A percentile compares a stretch with the other conserved stretches of the same genome.
Evolutionary conservation across 2,113 vertebrate species (phyloP).

Genomic region (Tor tambroides): DNA sequence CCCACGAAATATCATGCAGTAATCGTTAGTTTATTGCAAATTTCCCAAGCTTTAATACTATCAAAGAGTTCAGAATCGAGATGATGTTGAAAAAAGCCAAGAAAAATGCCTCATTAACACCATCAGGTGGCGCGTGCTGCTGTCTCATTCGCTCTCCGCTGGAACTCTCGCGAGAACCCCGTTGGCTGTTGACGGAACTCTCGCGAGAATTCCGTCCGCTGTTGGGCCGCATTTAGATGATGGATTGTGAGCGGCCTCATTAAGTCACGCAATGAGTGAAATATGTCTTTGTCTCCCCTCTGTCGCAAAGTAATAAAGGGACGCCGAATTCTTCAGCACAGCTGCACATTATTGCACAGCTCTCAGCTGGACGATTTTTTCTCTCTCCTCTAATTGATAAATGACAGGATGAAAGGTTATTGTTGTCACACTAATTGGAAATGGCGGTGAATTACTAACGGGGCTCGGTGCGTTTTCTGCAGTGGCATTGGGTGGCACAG

Average conservation of each 20-base stretch:
- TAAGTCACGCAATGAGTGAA: slow-evolving; percentile 59
- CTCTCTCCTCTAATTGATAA: slow-evolving; percentile 59
- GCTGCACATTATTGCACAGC: slow-evolving; percentile 60
- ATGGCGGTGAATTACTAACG: slow-evolving; percentile 53
- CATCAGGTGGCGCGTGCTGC: slow-evolving; percentile 74
- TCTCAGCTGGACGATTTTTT: slow-evolving; percentile 55
- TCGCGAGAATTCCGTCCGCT: slow-evolving; percentile 8
- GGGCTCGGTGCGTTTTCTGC: background rate
- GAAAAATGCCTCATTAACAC: slow-evolving; percentile 40
- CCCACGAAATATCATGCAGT: background rate
- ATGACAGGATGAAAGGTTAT: slow-evolving; percentile 64
- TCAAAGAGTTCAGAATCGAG: background rate
- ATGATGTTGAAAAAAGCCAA: background rate
- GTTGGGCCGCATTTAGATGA: slow-evolving; percentile 56
- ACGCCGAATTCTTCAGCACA: slow-evolving; percentile 50
- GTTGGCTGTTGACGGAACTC: background rate
- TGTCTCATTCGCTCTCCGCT: slow-evolving; percentile 57
- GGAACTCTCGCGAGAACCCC: slow-evolving; percentile 2
- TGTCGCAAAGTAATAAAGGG: slow-evolving; percentile 65
- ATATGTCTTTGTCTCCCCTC: slow-evolving; percentile 61
- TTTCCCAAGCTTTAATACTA: background rate
- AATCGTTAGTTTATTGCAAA: background rate
- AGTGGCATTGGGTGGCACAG: background rate
- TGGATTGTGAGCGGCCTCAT: slow-evolving; percentile 58
- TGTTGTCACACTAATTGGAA: slow-evolving; percentile 58